Evolutionary conservation across 2,888 invertebrate genomes (phyloP).

Genomic region (Apamea epomidion): DNA sequence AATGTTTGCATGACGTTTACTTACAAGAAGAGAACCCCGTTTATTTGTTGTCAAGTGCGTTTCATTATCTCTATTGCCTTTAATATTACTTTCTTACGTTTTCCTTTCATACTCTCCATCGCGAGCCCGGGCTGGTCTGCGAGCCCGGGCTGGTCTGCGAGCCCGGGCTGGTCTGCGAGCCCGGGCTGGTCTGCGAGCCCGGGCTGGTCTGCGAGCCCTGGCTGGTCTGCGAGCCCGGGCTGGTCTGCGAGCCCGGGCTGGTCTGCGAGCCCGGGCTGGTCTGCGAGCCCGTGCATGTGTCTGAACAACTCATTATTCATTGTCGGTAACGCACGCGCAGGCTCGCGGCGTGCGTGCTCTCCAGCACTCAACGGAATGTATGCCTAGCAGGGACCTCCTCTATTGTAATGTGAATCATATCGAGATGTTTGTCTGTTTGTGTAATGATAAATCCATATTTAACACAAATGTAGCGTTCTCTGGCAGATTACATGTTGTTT

Average conservation of each 20-base stretch:
- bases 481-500: not conserved
- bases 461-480: not conserved
- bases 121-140: not conserved
- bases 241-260: no score
- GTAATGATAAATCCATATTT: no score
- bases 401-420: not conserved
- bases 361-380: slow-evolving; percentile 5
- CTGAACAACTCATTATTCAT: slow-evolving; percentile 45
- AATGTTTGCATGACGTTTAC: not conserved
- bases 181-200: no score
- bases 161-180: no score
- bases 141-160: no score
- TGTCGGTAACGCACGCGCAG: slow-evolving; percentile 36
- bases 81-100: not conserved
- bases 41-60: not conserved
- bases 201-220: no score
- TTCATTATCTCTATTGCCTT: not conserved
- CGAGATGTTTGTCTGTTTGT: slow-evolving; percentile 7
- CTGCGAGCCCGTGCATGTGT: not conserved
- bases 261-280: not conserved
- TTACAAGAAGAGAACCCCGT: not conserved
- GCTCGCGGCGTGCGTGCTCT: slow-evolving; percentile 45
- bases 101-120: not conserved
- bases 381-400: not conserved
- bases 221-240: no score